Evolutionary conservation across 2,888 invertebrate genomes (phyloP), one percentile per base, ranked within the genome.

Genomic region (Neoitamus cyanurus): DNA sequence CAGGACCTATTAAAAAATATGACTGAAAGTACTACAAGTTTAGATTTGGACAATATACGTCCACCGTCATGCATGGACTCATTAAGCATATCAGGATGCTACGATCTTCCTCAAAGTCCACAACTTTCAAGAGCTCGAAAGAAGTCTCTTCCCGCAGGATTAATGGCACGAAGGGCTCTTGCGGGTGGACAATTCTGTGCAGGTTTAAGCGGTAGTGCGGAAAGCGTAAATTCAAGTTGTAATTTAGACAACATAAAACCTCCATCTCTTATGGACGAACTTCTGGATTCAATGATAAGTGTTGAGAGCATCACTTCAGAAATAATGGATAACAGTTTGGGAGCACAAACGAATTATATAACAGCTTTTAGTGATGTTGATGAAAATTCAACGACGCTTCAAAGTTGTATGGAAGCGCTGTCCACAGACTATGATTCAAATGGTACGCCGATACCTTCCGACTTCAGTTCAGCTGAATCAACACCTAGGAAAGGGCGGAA

Each of bases 251-350:
- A 95, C 86, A 94, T 97, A 2, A 96, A 96, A 89, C 97, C 97
- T 2, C 97, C 97, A 0, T 96, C 96, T 0, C 93, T 95, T 86
- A 95, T 97, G 94, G 96, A 96, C 85, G 93, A 94, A 87, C 90
- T 95, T 4, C 88, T 93, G 1, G 97, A 97, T 88, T 97, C 97
- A 87, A 96, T 97, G 94, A 92, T 95, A 13, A 97, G 97, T 84
- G 95, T 97, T 0, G 95, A 95, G 0, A 97, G 97, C 89, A 95
- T 97, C 85, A 95, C 95, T 31, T 96, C 95, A 0, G 97, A 97
- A 91, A 93, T 95, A 3, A 95, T 93, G 0, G 96, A 96, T 84
- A 89, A 88, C 0, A 91, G 90, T 82, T 80, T 86, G 42, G 85
- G 58, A 46, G 85, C 92, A 31, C 80, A 84, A 90, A 90, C 93